Base-by-base conservation (phyloP, 1,140 invertebrate genomes). In the Drosophila arawakana region DNA sequence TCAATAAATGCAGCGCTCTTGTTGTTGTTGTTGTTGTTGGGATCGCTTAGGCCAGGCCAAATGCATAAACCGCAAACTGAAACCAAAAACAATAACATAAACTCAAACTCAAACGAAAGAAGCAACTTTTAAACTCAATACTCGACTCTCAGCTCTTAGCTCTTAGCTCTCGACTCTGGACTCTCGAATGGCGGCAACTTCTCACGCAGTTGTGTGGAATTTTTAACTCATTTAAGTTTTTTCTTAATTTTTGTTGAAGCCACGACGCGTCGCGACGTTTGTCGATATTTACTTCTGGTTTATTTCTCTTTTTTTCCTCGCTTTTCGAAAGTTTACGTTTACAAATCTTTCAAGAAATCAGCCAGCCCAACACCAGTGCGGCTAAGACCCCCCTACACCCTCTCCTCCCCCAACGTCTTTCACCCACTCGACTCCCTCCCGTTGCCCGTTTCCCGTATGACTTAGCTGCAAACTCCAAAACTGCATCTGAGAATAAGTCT, bases 321-420 rank as follows among this genome's bases (percentile, higher is more conserved):
- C 25, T 30, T 86, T 89, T 89, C 85, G 80, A 89, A 89, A 89
- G 84, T 90, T 89, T 73, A 69, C 80, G 75, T 79, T 81, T 84
- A 81, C 80, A 89, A 89, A 89, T 89, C 85, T 89, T 89, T 84
- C 55, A 84, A 78, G 74, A 84, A 88, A 88, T 89, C 82, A 85
- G 69, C 78, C 75, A 47, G 59, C 46, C 70, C 47, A 35, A 57
- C 44, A 30, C 25, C 25, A 30, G 25, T 30, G 25, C 25, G 70
- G 52, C 74, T 68, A 46, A 62, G 11, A 55, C 72, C 25, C 25
- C 25, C 25, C 25, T 0, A 0, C 25, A 25, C 25, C 25, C 25
- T 30, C 25, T 3, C 25, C 25, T 21, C 25, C 6, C 3, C 25
- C 25, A 30, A 21, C 72, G 83, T 88, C 84, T 88, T 89, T 89